These are phyloP conservation scores for Drosophila lutescens DNA, from an alignment of 2,888 invertebrate species.

Conservation along the genomic window DNA sequence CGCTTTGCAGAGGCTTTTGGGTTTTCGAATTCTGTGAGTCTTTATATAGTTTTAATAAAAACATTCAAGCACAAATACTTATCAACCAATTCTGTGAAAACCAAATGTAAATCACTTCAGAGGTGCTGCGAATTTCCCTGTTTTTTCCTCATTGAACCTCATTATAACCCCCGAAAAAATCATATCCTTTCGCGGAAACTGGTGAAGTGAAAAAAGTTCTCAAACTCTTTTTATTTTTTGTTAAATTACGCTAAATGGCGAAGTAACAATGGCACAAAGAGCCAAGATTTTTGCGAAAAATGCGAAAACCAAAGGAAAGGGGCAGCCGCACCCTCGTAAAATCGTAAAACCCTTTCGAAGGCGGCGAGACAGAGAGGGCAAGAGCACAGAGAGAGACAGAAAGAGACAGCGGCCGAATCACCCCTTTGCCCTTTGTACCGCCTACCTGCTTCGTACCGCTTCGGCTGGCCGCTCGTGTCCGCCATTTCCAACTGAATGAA, in stretches of 20 bases:
- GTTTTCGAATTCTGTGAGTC: too few species aligned
- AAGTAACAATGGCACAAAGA: constrained; percentile 47
- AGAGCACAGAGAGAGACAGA: background rate
- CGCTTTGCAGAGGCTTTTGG: too few species aligned
- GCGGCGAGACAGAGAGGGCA: constrained; percentile 1
- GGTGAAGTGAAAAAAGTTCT: constrained; percentile 3
- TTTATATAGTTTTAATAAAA: too few species aligned
- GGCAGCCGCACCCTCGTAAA: constrained; percentile 66
- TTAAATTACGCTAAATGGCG: constrained; percentile 47
- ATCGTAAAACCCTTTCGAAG: constrained; percentile 73
- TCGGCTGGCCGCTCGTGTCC: constrained; percentile 26
- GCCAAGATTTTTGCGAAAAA: constrained; percentile 64
- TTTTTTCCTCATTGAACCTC: constrained; percentile 15
- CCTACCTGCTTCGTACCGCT: constrained; percentile 54
- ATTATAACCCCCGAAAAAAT: constrained; percentile 16
- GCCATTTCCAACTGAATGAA: too few species aligned
- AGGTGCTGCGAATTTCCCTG: constrained; percentile 1
- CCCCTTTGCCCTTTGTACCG: constrained; percentile 37
- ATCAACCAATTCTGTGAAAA: background rate
- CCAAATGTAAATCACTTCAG: constrained; percentile 1
- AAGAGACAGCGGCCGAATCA: constrained; percentile 7
- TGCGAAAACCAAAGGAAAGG: constrained; percentile 49
- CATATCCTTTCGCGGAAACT: constrained; percentile 30
- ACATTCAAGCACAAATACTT: background rate
- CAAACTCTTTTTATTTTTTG: constrained; percentile 30